Percentiles rank a stretch among this genome's conserved stretches.
phyloP scores from a whole-genome alignment of 2,888 invertebrate species.

The Phyto melanocephala region DNA sequence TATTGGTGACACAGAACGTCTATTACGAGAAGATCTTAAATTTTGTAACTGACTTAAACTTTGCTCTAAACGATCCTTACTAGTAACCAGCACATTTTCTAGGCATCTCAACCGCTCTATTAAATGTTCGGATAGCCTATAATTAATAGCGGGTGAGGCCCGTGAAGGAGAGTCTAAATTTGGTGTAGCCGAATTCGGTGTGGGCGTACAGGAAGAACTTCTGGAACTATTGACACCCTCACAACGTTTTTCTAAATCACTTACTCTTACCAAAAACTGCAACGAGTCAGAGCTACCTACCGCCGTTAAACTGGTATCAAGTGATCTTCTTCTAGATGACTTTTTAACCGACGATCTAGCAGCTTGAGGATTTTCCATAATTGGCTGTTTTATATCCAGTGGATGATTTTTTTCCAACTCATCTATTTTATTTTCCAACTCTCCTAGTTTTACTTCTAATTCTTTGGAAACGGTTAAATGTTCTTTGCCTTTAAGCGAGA shows the following conservation, averaged over 20 bases:
- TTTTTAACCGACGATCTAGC: constrained; percentile 59
- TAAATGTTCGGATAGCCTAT: constrained; percentile 80
- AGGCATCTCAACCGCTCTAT: constrained; percentile 82
- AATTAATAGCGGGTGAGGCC: constrained; percentile 69
- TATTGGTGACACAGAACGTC: constrained; percentile 83
- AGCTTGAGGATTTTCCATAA: constrained; percentile 29
- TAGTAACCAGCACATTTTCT: constrained; percentile 83
- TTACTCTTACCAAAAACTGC: constrained; percentile 88
- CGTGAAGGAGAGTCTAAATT: constrained; percentile 59
- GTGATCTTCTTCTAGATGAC: constrained; percentile 81
- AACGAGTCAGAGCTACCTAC: constrained; percentile 86
- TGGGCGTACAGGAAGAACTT: constrained; percentile 74
- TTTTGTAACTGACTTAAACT: constrained; percentile 83
- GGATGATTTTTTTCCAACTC: constrained; percentile 81
- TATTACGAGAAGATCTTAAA: constrained; percentile 82
- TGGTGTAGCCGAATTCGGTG: constrained; percentile 65
- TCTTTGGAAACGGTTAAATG: constrained; percentile 89
- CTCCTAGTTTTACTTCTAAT: constrained; percentile 90
- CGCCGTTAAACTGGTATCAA: constrained; percentile 83
- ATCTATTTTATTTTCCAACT: constrained; percentile 88
- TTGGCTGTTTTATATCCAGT: constrained; percentile 25
- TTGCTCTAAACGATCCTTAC: constrained; percentile 84
- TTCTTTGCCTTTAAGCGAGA: constrained; percentile 90
- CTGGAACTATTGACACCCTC: constrained; percentile 80
- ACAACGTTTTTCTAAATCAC: constrained; percentile 88